phyloP scores from a whole-genome alignment of 1,140 invertebrate species.

The Eupristina koningsbergeri region DNA sequence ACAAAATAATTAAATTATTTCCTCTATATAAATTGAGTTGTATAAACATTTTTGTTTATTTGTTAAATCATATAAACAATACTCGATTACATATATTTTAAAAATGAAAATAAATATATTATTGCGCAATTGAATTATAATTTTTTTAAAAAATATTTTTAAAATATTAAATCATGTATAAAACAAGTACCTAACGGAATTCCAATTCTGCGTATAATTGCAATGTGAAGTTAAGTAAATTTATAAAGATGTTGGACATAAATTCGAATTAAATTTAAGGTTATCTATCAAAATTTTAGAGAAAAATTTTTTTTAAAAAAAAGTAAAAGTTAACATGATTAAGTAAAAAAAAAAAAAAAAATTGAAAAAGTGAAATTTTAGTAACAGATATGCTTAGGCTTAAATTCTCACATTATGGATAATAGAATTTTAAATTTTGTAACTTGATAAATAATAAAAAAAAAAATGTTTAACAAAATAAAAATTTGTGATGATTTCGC shows the following conservation, averaged over 20 bases:
- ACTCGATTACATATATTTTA: too few relatives aligned
- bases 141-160: too few relatives aligned
- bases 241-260: background rate
- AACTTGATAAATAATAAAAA: too few relatives aligned
- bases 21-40: too few relatives aligned
- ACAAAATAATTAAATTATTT: too few relatives aligned
- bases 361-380: background rate
- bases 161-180: background rate
- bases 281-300: slow-evolving; percentile 4
- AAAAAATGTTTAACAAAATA: background rate
- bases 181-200: background rate
- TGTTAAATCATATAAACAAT: too few relatives aligned
- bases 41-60: too few relatives aligned
- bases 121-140: too few relatives aligned
- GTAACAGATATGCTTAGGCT: too few relatives aligned
- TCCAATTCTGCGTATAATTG: background rate
- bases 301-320: background rate
- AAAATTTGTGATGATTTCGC: background rate
- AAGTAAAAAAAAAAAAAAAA: background rate
- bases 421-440: too few relatives aligned
- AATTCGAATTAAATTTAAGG: background rate
- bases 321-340: background rate
- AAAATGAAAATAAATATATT: too few relatives aligned
- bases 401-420: too few relatives aligned
- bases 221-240: background rate